A percentile compares a stretch with the other conserved stretches of the same genome.
These are phyloP conservation scores for Rhodophaea formosa DNA, from an alignment of 2,888 invertebrate genomes.

Conservation along the genomic window DNA sequence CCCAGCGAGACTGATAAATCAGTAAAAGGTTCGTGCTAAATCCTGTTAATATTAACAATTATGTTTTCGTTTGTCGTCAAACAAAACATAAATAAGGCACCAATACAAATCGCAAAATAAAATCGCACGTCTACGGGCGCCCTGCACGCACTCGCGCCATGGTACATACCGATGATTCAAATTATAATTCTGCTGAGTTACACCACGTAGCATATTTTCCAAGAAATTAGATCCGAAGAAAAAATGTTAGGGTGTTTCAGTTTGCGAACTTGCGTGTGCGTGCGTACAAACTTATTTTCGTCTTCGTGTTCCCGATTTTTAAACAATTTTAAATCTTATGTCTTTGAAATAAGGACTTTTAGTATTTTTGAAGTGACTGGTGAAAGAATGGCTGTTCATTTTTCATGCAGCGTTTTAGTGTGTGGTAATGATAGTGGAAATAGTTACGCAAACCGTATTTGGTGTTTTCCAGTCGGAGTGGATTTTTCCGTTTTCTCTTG, in stretches of 20 bases:
- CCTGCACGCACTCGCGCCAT: constrained; percentile 33
- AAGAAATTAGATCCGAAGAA: constrained; percentile 60
- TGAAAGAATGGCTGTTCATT: constrained; percentile 48
- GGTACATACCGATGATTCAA: constrained; percentile 57
- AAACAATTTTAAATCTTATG: constrained; percentile 9
- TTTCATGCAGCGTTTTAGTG: constrained; percentile 49
- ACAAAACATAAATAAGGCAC: not conserved
- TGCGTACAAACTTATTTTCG: constrained; percentile 31
- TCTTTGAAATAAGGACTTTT: not conserved
- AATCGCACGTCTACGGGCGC: constrained; percentile 25
- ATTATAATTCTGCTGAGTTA: constrained; percentile 62
- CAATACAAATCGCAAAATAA: not conserved
- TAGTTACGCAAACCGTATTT: constrained; percentile 18
- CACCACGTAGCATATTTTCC: constrained; percentile 70
- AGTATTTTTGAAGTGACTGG: constrained; percentile 17
- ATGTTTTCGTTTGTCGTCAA: too few species aligned
- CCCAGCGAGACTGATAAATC: too few species aligned
- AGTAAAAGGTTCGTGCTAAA: too few species aligned
- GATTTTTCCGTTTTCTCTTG: constrained; percentile 19
- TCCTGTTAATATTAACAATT: too few species aligned
- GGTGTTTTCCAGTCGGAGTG: constrained; percentile 22
- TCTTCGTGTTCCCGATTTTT: not conserved
- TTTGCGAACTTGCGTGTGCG: constrained; percentile 38
- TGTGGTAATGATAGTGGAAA: constrained; percentile 27
- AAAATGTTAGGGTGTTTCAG: constrained; percentile 48